These are phyloP conservation scores for Alectoris magna DNA, from an alignment of 2,797 vertebrate genomes.

Conservation along the genomic window DNA sequence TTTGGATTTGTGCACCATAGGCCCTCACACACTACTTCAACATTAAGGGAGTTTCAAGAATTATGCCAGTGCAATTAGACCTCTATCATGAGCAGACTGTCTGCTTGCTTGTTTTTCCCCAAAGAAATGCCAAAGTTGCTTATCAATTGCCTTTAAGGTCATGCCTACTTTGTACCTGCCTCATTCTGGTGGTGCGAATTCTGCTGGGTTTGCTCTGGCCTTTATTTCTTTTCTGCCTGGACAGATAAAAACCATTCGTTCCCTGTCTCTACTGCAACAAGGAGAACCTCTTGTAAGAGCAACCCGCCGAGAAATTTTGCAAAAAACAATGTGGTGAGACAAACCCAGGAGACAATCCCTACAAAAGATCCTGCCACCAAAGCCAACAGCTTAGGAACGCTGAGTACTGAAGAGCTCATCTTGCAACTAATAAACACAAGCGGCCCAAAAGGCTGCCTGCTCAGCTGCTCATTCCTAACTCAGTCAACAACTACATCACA, in stretches of 20 bases:
- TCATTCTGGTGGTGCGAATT: not conserved
- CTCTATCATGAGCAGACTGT: not conserved
- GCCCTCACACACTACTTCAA: not conserved
- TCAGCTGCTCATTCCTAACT: not conserved
- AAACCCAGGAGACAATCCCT: too few relatives aligned
- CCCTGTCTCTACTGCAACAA: not conserved
- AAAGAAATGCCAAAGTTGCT: not conserved
- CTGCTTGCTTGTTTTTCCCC: not conserved
- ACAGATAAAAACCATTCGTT: not conserved
- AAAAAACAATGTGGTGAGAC: not conserved
- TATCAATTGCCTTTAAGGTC: not conserved
- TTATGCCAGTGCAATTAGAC: not conserved
- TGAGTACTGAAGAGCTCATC: not conserved
- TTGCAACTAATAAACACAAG: not conserved
- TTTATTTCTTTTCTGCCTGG: not conserved
- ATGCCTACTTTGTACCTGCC: not conserved
- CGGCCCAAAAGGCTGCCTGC: not conserved
- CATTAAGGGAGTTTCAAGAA: not conserved
- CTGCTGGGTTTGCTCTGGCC: not conserved
- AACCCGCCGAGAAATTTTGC: not conserved
- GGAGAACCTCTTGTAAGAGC: not conserved
- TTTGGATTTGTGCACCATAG: not conserved
- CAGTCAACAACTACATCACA: accelerated
- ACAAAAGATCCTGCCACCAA: not conserved
- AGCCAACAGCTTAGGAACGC: not conserved